Conservation (phyloP, 2,888 invertebrate species). For the Caenorhabditis zanzibari region DNA sequence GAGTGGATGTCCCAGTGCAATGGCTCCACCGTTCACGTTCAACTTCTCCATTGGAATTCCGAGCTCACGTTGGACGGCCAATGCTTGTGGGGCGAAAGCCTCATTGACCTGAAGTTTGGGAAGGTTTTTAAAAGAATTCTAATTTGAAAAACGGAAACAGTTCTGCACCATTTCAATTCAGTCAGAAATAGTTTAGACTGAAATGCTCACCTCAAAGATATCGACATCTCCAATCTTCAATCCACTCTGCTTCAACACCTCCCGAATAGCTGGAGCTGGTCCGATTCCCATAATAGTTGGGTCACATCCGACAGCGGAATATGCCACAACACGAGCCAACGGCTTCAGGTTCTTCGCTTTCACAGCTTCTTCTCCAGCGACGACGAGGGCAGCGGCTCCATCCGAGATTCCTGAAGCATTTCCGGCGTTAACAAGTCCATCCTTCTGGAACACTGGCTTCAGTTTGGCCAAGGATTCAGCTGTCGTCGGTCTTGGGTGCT, state of each 20-base stretch:
- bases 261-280: constrained; percentile 94
- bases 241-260: constrained; percentile 90
- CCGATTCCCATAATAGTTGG: constrained; percentile 94
- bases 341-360: constrained; percentile 91
- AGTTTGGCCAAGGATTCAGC: constrained; percentile 91
- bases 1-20: constrained; percentile 82
- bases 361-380: constrained; percentile 94
- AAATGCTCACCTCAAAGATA: constrained; percentile 87
- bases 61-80: constrained; percentile 93
- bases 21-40: constrained; percentile 86
- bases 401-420: constrained; percentile 90
- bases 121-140: neutral
- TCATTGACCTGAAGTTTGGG: constrained; percentile 89
- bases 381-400: constrained; percentile 94
- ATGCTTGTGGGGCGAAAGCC: constrained; percentile 96
- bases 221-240: constrained; percentile 92
- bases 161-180: neutral
- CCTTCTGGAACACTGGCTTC: constrained; percentile 85
- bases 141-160: too few relatives aligned
- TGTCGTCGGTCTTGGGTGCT: constrained; percentile 93
- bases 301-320: constrained; percentile 92
- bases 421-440: constrained; percentile 82
- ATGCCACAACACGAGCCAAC: constrained; percentile 93
- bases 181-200: too few relatives aligned
- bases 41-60: constrained; percentile 91